Evolutionary conservation across 2,888 invertebrate species (phyloP).

Genomic region (Halictus quadricinctus): DNA sequence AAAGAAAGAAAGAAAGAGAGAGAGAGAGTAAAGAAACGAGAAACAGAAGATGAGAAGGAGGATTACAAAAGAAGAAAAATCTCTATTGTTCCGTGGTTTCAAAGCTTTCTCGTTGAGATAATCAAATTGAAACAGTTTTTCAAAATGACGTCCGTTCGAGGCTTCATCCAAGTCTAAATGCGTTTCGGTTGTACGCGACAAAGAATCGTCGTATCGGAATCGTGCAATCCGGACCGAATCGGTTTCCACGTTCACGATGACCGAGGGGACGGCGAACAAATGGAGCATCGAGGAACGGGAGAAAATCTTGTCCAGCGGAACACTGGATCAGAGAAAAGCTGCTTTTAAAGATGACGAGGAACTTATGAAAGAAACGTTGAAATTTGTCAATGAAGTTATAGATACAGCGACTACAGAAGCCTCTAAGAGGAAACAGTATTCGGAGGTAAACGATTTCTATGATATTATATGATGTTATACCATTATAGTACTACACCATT

Average conservation of each 20-base stretch:
- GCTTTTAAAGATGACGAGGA: conserved; percentile 82
- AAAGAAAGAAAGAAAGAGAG: too few relatives aligned
- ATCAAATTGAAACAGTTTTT: neutral
- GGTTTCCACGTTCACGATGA: conserved; percentile 61
- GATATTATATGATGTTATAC: neutral
- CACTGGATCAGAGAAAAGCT: conserved; percentile 79
- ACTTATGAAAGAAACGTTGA: conserved; percentile 82
- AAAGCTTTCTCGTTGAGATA: neutral
- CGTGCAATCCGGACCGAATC: neutral
- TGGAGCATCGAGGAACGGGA: conserved; percentile 76
- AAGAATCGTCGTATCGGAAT: neutral
- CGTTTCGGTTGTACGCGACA: neutral
- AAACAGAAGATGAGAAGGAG: neutral
- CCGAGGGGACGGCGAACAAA: conserved; percentile 71
- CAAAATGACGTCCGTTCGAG: too few relatives aligned
- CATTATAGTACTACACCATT: too few relatives aligned
- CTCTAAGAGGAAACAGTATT: conserved; percentile 75
- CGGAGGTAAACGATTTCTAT: conserved; percentile 69
- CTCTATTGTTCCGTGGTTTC: too few relatives aligned
- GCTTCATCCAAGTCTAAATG: neutral
- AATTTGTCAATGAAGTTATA: conserved; percentile 83
- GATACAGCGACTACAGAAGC: conserved; percentile 82
- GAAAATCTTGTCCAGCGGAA: conserved; percentile 71
- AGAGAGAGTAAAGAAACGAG: neutral
- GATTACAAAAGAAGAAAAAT: neutral